A percentile compares a stretch with the other conserved stretches of the same genome.
Conservation (phyloP, 2,888 invertebrate genomes). For the Dryomyza anilis region DNA sequence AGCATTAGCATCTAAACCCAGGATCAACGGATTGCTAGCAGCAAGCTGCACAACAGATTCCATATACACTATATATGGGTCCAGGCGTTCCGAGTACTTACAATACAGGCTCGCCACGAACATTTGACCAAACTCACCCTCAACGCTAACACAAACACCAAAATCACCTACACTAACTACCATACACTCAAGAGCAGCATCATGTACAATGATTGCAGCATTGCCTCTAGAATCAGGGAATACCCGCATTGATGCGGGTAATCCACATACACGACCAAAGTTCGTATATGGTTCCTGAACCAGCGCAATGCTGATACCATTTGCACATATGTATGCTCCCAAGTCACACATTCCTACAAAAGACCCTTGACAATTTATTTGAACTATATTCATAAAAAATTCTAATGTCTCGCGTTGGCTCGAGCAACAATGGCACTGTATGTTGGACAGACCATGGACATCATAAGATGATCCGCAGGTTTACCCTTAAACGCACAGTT, state of each 20-base stretch:
- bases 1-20: too few species aligned
- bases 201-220: constrained; percentile 19
- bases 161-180: constrained; percentile 17
- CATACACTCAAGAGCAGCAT: constrained; percentile 24
- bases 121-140: constrained; percentile 29
- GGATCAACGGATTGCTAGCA: too few species aligned
- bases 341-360: constrained; percentile 22
- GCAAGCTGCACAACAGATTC: too few species aligned
- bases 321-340: constrained; percentile 7
- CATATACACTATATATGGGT: constrained; percentile 28
- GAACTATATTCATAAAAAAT: too few species aligned
- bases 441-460: constrained; percentile 27
- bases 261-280: not conserved
- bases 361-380: constrained; percentile 29
- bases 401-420: constrained; percentile 31
- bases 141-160: constrained; percentile 33
- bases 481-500: constrained; percentile 30
- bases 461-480: constrained; percentile 31
- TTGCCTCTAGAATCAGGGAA: constrained; percentile 11
- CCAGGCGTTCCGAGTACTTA: constrained; percentile 1
- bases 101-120: constrained; percentile 28
- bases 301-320: not conserved
- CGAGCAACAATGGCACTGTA: constrained; percentile 25
- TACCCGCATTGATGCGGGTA: not conserved
- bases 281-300: constrained; percentile 27